These are phyloP conservation scores for Protomyctophum bolini DNA, from an alignment of 2,113 vertebrate species.

Conservation along the genomic window DNA sequence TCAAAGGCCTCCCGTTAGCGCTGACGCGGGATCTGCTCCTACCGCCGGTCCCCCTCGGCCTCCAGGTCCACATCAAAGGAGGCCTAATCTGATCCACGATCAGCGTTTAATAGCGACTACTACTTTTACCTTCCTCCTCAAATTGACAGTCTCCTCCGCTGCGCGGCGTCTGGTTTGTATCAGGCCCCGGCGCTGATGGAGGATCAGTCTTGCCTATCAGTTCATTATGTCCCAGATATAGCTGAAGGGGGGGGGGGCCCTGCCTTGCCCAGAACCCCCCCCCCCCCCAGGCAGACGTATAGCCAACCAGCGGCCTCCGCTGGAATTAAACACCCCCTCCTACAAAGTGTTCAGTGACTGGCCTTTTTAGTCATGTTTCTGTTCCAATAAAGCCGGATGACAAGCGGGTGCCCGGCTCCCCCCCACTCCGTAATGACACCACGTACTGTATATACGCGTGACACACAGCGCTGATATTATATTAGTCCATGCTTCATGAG, in stretches of 20 bases:
- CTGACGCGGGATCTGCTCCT: constrained; percentile 59
- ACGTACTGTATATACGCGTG: too few relatives aligned
- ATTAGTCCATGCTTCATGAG: not conserved
- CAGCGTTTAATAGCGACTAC: constrained; percentile 46
- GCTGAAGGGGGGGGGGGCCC: not conserved
- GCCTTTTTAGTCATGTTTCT: constrained; percentile 45
- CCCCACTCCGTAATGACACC: constrained; percentile 51
- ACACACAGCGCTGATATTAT: constrained; percentile 57
- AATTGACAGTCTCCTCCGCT: constrained; percentile 5
- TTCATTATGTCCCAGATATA: not conserved
- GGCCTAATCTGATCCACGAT: constrained; percentile 60
- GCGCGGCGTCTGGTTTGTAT: not conserved
- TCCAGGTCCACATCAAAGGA: constrained; percentile 66
- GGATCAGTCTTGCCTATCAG: not conserved
- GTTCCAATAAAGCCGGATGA: constrained; percentile 52
- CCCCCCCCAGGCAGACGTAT: not conserved
- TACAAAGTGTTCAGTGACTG: constrained; percentile 39
- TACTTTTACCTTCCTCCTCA: constrained; percentile 27
- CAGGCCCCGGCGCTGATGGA: not conserved
- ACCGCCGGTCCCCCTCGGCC: constrained; percentile 57
- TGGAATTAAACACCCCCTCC: constrained; percentile 12
- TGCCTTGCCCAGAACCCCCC: not conserved
- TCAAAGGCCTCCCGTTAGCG: constrained; percentile 56
- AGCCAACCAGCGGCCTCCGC: not conserved
- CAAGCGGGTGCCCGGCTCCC: constrained; percentile 41